Percentiles rank a stretch among this genome's conserved stretches.
These are phyloP conservation scores for Neolamprologus devosi DNA, from an alignment of 2,113 vertebrate species.

Conservation along the genomic window DNA sequence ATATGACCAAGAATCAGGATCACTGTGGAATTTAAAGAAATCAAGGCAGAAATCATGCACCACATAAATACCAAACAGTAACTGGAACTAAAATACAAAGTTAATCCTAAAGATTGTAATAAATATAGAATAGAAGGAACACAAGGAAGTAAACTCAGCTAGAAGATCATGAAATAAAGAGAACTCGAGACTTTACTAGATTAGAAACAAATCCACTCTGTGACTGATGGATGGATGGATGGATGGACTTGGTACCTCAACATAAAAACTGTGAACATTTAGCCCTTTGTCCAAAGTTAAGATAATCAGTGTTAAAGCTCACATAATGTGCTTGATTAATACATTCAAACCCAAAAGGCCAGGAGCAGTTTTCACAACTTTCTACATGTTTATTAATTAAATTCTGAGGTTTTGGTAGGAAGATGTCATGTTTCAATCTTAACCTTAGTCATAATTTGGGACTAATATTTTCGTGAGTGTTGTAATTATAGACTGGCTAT, in stretches of 20 bases:
- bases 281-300: not conserved
- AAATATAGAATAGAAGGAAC: not conserved
- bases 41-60: not conserved
- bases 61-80: not conserved
- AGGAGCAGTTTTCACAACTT: not conserved
- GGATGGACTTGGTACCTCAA: not conserved
- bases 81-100: not conserved
- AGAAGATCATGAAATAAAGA: not conserved
- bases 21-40: not conserved
- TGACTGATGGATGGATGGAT: not conserved
- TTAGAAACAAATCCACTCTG: not conserved
- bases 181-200: accelerated
- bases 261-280: not conserved
- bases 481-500: accelerated
- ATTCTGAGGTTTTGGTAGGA: accelerated
- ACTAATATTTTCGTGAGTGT: not conserved
- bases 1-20: not conserved
- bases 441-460: not conserved
- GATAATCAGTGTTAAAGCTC: accelerated
- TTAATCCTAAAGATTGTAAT: not conserved
- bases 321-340: not conserved
- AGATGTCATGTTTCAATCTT: not conserved
- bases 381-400: not conserved
- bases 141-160: not conserved
- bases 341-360: not conserved